Conservation (phyloP, 2,797 vertebrate genomes). For the Scomberomorus guttatus region DNA sequence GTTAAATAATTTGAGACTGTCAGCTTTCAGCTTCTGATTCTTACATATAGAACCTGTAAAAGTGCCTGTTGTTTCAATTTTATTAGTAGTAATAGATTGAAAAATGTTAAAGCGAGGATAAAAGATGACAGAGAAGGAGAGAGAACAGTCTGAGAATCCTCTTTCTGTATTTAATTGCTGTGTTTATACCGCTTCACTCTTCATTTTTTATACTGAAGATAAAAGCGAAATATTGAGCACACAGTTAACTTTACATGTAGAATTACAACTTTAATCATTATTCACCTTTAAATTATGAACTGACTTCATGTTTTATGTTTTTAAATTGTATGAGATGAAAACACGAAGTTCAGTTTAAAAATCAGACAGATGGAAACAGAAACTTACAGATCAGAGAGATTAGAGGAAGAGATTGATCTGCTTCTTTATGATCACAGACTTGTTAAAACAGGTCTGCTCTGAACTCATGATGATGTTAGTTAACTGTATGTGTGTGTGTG, state of each 20-base stretch:
- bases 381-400: conserved; percentile 23
- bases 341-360: conserved; percentile 2
- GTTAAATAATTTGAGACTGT: too few species aligned
- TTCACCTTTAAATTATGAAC: conserved; percentile 44
- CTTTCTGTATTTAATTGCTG: conserved; percentile 7
- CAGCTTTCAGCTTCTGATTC: too few species aligned
- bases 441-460: conserved; percentile 6
- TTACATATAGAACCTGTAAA: too few species aligned
- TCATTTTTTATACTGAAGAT: background rate
- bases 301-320: conserved; percentile 16
- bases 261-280: conserved; percentile 22
- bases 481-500: conserved; percentile 4
- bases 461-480: background rate
- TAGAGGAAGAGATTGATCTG: conserved; percentile 47
- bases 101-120: background rate
- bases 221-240: conserved; percentile 49
- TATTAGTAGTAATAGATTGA: background rate
- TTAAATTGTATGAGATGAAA: conserved; percentile 29
- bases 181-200: background rate
- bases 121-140: background rate
- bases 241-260: conserved; percentile 14
- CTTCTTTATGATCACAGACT: conserved; percentile 36
- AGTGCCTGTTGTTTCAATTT: too few species aligned
- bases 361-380: conserved; percentile 19
- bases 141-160: background rate